Evolutionary conservation across 2,888 invertebrate species (phyloP).

Genomic region (Calameuta idolon): DNA sequence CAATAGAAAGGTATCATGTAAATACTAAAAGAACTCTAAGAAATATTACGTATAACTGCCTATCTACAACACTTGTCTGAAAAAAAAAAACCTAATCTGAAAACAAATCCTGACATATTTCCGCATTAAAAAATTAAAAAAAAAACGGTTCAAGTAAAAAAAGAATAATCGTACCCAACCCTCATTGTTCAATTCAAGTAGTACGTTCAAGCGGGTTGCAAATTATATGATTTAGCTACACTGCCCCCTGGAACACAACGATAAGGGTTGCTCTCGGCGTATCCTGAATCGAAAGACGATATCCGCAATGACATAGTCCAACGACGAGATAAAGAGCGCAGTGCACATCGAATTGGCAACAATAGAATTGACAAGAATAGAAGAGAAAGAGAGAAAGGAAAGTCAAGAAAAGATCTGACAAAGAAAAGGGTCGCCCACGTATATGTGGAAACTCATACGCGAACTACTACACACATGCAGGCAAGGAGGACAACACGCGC

Average conservation of each 20-base stretch:
- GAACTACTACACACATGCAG: not conserved
- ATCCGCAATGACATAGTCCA: not conserved
- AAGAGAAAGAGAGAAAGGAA: slow-evolving; percentile 23
- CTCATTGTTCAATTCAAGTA: not conserved
- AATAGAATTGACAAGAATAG: not conserved
- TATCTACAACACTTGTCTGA: not conserved
- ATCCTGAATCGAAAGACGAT: not conserved
- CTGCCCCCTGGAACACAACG: not conserved
- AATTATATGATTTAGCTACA: not conserved
- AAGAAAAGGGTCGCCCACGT: not conserved
- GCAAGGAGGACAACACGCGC: slow-evolving; percentile 3
- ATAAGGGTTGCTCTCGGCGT: not conserved
- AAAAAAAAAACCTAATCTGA: not conserved
- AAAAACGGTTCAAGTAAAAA: too few species aligned
- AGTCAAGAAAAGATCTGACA: slow-evolving; percentile 5
- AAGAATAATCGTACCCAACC: not conserved
- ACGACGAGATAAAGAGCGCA: not conserved
- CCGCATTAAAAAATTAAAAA: not conserved
- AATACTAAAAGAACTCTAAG: not conserved
- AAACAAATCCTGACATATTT: not conserved
- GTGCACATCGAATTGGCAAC: not conserved
- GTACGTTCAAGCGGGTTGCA: not conserved
- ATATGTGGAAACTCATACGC: not conserved
- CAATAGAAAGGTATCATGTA: slow-evolving; percentile 15
- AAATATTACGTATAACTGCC: not conserved